phyloP scores from a whole-genome alignment of 1,140 invertebrate genomes.

The Chironomus tepperi region DNA sequence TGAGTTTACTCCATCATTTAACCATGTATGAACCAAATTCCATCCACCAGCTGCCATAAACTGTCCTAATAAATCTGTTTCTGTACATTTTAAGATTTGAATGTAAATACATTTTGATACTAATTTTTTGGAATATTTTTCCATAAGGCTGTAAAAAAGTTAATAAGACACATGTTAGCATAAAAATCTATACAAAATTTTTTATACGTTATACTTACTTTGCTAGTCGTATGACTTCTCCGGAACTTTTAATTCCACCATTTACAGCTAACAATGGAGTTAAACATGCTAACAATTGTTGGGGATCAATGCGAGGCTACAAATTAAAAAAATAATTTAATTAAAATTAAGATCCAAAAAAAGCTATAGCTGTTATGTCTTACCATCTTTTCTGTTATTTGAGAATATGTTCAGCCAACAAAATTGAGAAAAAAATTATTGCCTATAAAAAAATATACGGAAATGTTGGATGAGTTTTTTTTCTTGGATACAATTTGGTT shows the following conservation, averaged over 20 bases:
- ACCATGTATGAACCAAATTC: conserved; percentile 79
- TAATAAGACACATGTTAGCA: neutral
- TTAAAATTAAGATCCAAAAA: neutral
- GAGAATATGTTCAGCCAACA: too few species aligned
- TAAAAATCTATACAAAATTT: too few species aligned
- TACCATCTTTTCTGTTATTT: too few species aligned
- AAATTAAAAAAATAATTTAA: conserved; percentile 40
- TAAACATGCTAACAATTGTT: conserved; percentile 76
- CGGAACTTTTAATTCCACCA: conserved; percentile 77
- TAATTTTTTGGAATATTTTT: conserved; percentile 89
- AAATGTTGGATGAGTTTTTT: too few species aligned
- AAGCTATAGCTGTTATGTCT: too few species aligned
- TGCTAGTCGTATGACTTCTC: conserved; percentile 73
- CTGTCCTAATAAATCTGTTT: conserved; percentile 69
- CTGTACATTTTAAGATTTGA: conserved; percentile 84
- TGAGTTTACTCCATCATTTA: conserved; percentile 70
- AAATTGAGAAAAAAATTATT: too few species aligned
- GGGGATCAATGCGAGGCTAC: conserved; percentile 84
- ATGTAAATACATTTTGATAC: conserved; percentile 94
- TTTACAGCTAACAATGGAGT: conserved; percentile 67
- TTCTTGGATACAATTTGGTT: too few species aligned
- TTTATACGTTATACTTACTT: conserved; percentile 46
- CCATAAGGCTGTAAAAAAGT: conserved; percentile 77
- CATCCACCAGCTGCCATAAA: conserved; percentile 87
- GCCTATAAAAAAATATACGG: too few species aligned